Evolutionary conservation across 2,113 vertebrate genomes (phyloP).

Genomic region (Thamnaconus septentrionalis): DNA sequence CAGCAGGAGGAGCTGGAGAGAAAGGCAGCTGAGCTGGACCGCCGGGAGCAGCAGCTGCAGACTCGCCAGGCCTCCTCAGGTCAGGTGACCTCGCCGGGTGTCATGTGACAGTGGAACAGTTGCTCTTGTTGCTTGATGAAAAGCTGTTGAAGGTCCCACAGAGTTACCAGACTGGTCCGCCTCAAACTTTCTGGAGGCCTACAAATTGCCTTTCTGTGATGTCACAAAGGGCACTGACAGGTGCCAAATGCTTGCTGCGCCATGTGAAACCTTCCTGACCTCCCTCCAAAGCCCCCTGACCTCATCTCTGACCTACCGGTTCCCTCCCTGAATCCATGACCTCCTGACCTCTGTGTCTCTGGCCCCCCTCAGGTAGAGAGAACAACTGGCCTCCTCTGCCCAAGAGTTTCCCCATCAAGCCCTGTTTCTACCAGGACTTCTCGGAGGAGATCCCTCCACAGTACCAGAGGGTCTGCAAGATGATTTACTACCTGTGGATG

Average conservation of each 20-base stretch:
- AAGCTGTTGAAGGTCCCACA: no score
- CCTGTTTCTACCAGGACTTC: conserved; percentile 97
- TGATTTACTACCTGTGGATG: conserved; percentile 98
- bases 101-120: not conserved
- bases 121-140: not conserved
- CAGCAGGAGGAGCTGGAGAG: conserved; percentile 96
- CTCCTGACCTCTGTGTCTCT: not conserved
- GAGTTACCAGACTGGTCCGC: no score
- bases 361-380: conserved; percentile 76
- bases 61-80: conserved; percentile 64
- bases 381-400: conserved; percentile 98
- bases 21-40: conserved; percentile 92
- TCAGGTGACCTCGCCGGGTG: conserved; percentile 28
- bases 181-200: no score
- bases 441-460: conserved; percentile 89
- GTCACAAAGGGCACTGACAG: no score
- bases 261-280: no score
- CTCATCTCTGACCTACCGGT: no score
- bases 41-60: conserved; percentile 90
- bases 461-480: conserved; percentile 90
- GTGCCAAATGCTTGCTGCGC: no score
- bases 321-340: not conserved
- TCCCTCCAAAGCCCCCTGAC: no score
- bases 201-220: no score
- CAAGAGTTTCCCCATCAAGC: conserved; percentile 85